Base-by-base conservation (phyloP, 2,888 invertebrate genomes). In the Antheraea assamensis region DNA sequence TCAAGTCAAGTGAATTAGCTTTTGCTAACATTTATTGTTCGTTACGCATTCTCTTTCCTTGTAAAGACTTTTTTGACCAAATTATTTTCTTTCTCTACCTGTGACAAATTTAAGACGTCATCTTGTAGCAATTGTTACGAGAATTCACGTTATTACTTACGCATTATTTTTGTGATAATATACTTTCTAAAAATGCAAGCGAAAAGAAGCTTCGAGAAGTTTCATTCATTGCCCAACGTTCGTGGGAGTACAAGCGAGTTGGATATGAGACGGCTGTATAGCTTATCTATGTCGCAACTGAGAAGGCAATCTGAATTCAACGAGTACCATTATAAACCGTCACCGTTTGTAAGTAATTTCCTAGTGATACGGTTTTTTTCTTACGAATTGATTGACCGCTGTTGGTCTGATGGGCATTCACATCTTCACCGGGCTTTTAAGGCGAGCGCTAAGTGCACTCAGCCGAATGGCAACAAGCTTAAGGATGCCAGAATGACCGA, bases 341-440 rank as follows among this genome's bases (percentile, higher is more conserved):
- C 91, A 21, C 92, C 93, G 21, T 93, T 90, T 81, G 93, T 93
- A 78, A 87, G 88, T 79, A 24, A 17, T 0, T 17, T 24, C 58
- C 52, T 52, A 52, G n/a, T n/a, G n/a, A n/a, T n/a, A n/a, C n/a
- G n/a, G n/a, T n/a, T n/a, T n/a, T n/a, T n/a, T n/a, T n/a, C n/a
- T n/a, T n/a, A n/a, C n/a, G n/a, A n/a, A n/a, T n/a, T n/a, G n/a
- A n/a, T n/a, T n/a, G n/a, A n/a, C n/a, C n/a, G n/a, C n/a, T n/a
- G n/a, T n/a, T n/a, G n/a, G n/a, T n/a, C n/a, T n/a, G n/a, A n/a
- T n/a, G n/a, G n/a, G n/a, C n/a, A n/a, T n/a, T n/a, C n/a, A n/a
- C n/a, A n/a, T n/a, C n/a, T n/a, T n/a, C n/a, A n/a, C n/a, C n/a
- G n/a, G n/a, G n/a, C n/a, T n/a, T n/a, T n/a, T n/a, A n/a, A n/a